A percentile compares a stretch with the other conserved stretches of the same genome.
Evolutionary conservation across 2,888 invertebrate species (phyloP).

Genomic region (Chirona hameri): DNA sequence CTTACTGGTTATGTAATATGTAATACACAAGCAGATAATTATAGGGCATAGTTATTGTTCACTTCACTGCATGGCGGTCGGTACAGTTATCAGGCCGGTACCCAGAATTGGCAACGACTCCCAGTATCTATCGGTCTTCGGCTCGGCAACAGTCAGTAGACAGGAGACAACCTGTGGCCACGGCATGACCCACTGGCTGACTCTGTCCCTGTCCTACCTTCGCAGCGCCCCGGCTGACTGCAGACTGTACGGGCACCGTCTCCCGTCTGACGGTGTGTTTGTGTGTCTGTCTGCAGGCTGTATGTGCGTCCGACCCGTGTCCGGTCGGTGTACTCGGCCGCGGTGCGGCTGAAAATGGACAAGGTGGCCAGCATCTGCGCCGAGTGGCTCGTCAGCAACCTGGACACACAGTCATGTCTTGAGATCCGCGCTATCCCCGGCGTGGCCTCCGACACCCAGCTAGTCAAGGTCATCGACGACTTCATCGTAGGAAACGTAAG

Average conservation of each 20-base stretch:
- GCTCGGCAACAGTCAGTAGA: too few species aligned
- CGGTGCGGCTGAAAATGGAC: constrained; percentile 71
- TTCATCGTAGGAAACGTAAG: constrained; percentile 66
- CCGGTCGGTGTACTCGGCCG: constrained; percentile 74
- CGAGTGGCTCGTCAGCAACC: constrained; percentile 62
- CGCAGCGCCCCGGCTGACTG: constrained; percentile 37
- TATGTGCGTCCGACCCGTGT: constrained; percentile 57
- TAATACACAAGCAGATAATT: too few species aligned
- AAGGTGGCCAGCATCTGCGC: constrained; percentile 68
- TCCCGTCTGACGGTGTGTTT: too few species aligned
- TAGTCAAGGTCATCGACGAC: constrained; percentile 62
- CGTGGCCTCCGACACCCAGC: constrained; percentile 53
- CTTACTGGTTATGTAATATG: too few species aligned
- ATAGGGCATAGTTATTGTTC: too few species aligned
- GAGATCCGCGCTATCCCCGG: constrained; percentile 55
- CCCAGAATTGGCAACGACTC: too few species aligned
- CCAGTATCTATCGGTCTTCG: too few species aligned
- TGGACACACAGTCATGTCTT: constrained; percentile 55
- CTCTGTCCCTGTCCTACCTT: too few species aligned
- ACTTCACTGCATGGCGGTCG: too few species aligned
- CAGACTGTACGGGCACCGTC: constrained; percentile 51
- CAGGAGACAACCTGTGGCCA: too few species aligned
- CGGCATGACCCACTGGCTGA: too few species aligned
- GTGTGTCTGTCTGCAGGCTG: constrained; percentile 48
- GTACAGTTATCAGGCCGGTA: too few species aligned